Conservation (phyloP, 2,113 vertebrate species). For the Gymnobelideus leadbeateri region DNA sequence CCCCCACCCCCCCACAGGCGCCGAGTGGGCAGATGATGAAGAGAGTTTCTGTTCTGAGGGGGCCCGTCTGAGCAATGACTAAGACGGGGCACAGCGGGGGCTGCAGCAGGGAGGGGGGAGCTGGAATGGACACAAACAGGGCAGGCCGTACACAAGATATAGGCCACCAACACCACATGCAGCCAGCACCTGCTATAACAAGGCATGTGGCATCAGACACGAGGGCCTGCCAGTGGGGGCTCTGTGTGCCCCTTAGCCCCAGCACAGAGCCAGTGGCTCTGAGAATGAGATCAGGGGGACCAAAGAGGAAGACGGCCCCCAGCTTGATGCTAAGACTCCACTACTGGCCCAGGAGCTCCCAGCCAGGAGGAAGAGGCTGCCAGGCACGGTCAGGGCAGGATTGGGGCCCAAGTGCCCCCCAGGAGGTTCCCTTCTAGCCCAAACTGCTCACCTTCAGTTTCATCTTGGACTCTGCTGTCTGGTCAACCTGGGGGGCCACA, state of each 20-base stretch:
- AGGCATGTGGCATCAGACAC: neutral
- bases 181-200: too few species aligned
- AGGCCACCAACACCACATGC: too few species aligned
- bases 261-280: too few species aligned
- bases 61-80: too few species aligned
- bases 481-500: conserved; percentile 80
- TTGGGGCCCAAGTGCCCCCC: neutral
- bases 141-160: too few species aligned
- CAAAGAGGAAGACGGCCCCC: neutral
- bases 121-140: neutral
- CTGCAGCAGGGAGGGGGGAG: neutral
- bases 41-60: too few species aligned
- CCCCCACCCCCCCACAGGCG: accelerated
- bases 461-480: conserved; percentile 80
- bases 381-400: neutral
- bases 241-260: too few species aligned
- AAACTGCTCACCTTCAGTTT: conserved; percentile 86
- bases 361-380: accelerated
- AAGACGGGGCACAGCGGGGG: neutral
- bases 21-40: too few species aligned
- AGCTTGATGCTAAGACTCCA: neutral
- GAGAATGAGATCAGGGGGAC: too few species aligned
- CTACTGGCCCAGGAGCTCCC: neutral
- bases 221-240: too few species aligned
- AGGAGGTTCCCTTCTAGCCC: neutral